Evolutionary conservation across 2,113 vertebrate species (phyloP), one percentile per base, ranked within the genome.

Genomic region (Vulpes lagopus): DNA sequence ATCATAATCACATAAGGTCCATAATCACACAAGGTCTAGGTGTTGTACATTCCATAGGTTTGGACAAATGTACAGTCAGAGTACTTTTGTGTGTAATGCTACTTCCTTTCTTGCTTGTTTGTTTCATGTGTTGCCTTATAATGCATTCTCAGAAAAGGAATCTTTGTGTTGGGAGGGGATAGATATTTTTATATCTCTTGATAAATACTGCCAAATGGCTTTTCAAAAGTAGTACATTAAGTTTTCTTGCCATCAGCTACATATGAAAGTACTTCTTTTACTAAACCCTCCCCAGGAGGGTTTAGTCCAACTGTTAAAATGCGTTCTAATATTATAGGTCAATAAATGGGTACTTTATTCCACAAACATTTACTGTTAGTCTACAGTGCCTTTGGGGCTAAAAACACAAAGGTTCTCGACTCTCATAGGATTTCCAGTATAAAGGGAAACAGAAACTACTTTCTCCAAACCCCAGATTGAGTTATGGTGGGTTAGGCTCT

Each of bases 341-440:
- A 90, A 30, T 71, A 51, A 83, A 69, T 12, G 22, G 8, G 32
- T 85, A 64, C 74, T 96, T 57, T 88, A 71, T 53, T 32, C 16
- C 62, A 82, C 62, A 93, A 69, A 96, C 91, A 69, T 78, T 69
- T 94, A 85, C 30, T 76, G n/a, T 43, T 35, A 67, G 23, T 55
- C 17, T 73, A 32, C 8, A 92, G 74, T 64, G 23, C 38, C n/a
- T 92, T 90, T 20, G 25, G 5, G 35, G 10, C n/a, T 71, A 57
- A 30, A 22, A 22, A 85, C 38, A 71, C 19, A 57, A 64, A 95
- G 9, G 16, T 91, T 43, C 30, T 80, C 16, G 19, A 30, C 12
- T 25, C 15, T 69, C 38, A 73, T 4, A 19, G 32, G 20, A 94
- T 86, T 82, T 11, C 57, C 11, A 82, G 32, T 60, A 73, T n/a